These are phyloP conservation scores for Narcine bancroftii DNA, from an alignment of 2,113 vertebrate genomes.

Conservation along the genomic window DNA sequence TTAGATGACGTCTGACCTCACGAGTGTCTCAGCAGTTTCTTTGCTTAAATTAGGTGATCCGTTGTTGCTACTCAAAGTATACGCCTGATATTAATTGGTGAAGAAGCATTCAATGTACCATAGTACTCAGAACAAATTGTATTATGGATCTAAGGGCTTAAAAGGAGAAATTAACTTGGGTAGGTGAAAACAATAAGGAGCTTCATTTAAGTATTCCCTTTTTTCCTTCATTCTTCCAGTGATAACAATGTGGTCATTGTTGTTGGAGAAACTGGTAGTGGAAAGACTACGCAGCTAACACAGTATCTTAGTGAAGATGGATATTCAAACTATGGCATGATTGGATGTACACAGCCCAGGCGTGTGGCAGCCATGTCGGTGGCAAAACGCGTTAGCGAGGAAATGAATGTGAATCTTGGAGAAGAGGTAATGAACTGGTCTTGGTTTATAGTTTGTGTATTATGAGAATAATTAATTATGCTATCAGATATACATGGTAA, in stretches of 20 bases:
- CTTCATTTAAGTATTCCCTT: neutral
- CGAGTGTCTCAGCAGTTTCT: no score
- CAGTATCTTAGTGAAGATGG: conserved; percentile 95
- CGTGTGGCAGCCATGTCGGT: conserved; percentile 96
- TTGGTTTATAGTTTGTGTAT: neutral
- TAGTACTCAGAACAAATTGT: neutral
- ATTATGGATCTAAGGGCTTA: neutral
- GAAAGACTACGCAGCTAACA: conserved; percentile 94
- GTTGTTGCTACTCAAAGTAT: neutral
- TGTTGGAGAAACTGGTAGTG: conserved; percentile 93
- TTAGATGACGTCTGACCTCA: no score
- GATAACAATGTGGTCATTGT: conserved; percentile 98
- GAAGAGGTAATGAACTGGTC: conserved; percentile 75
- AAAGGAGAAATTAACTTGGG: neutral
- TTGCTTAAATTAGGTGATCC: no score
- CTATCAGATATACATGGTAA: neutral
- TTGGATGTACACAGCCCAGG: conserved; percentile 91
- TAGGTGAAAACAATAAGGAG: neutral
- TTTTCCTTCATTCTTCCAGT: conserved; percentile 50
- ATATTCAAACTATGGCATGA: conserved; percentile 94
- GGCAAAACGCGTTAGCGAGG: conserved; percentile 94
- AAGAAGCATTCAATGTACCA: neutral
- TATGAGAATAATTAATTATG: neutral
- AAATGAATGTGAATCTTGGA: conserved; percentile 80
- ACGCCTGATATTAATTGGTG: neutral